Evolutionary conservation across 2,113 vertebrate species (phyloP).

Genomic region (Herpetotheres cachinnans): DNA sequence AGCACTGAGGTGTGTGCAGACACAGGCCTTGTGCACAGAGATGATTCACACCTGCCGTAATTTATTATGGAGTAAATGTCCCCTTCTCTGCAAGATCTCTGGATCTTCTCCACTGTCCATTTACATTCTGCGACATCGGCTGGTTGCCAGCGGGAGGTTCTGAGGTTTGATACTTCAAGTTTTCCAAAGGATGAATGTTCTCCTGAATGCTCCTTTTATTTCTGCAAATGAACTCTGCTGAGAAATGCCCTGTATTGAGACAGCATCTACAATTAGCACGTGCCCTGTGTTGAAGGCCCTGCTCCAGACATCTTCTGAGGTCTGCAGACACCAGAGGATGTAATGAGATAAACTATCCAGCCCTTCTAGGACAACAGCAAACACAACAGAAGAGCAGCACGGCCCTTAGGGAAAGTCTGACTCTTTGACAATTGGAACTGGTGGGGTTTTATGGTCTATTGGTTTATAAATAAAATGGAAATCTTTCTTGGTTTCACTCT

Average conservation of each 20-base stretch:
- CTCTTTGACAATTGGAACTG: slow-evolving; percentile 64
- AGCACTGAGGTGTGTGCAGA: neutral
- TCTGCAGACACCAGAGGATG: neutral
- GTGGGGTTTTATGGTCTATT: slow-evolving; percentile 22
- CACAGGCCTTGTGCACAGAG: neutral
- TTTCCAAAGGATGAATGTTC: slow-evolving; percentile 2
- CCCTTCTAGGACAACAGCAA: neutral
- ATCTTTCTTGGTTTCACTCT: slow-evolving; percentile 78
- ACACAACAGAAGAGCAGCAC: neutral
- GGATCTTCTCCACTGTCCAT: neutral
- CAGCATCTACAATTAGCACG: neutral
- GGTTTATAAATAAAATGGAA: slow-evolving; percentile 91
- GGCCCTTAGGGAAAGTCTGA: slow-evolving; percentile 65
- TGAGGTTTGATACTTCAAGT: slow-evolving; percentile 44
- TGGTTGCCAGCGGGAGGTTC: neutral
- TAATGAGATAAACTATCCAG: neutral
- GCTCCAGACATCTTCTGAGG: neutral
- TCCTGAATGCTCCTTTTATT: slow-evolving; percentile 15
- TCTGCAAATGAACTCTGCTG: neutral
- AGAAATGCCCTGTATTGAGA: neutral
- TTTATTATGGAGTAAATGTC: neutral
- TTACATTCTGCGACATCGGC: neutral
- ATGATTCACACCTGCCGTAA: neutral
- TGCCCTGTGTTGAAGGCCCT: neutral
- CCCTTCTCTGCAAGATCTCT: neutral